Evolutionary conservation across 1,140 invertebrate species (phyloP), one percentile per base, ranked within the genome.

Genomic region (Apocrypta bakeri): DNA sequence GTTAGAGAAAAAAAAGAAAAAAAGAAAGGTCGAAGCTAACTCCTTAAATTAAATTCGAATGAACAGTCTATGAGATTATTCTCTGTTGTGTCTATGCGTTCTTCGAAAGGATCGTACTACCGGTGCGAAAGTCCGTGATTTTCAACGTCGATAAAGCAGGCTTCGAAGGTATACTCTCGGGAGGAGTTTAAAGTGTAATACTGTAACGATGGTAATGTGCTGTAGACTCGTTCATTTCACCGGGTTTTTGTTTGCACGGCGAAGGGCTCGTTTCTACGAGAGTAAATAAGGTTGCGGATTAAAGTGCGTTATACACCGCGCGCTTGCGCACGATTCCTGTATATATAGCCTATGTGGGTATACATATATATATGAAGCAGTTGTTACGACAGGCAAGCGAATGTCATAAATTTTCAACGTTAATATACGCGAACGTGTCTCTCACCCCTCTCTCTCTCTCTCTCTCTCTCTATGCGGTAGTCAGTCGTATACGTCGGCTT

Each of bases 1-100:
- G 69, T 9, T 8, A n/a, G 72, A 21, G 6, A 21, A 48, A 71
- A 83, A 78, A 83, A 61, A n/a, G 72, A 21, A 1, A 21, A 48
- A 71, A 83, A 78, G 78, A 61, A 31, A 83, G 81, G 81, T 75
- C 81, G 69, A 83, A 83, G 74, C 64, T 56, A 21, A 17, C 68
- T 71, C 37, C 68, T 71, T 71, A 37, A 71, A 71, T 71, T 71
- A 71, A 37, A 71, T 31, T 33, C 17, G 24, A 29, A 66, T 66
- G 24, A 1, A 14, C 24, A 29, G 64, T 24, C 27, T 24, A 11
- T 17, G 48, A 56, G 48, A 17, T 73, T 72, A 3, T 40, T 72
- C 33, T 37, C 3, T 9, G 33, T 37, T 37, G 33, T 37, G 9
- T 37, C 17, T 0, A n/a, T 42, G 40, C 40, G 40, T 42, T n/a